Conservation (phyloP, 2,113 vertebrate species). For the Tachysurus vachellii region DNA sequence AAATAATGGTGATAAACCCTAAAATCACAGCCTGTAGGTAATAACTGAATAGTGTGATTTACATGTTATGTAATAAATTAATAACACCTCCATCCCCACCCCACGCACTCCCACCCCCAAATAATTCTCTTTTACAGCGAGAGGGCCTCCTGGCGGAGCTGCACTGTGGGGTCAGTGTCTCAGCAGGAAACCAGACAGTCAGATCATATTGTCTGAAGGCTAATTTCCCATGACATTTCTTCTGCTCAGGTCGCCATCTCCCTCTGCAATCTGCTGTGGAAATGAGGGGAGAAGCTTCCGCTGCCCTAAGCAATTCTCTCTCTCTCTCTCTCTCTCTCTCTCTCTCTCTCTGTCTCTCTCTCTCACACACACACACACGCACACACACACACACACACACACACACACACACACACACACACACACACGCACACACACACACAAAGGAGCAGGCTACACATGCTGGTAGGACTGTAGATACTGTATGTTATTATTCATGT, state of each 20-base stretch:
- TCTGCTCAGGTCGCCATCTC: conserved; percentile 60
- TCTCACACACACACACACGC: conserved; percentile 30
- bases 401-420: conserved; percentile 20
- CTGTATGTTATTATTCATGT: not conserved
- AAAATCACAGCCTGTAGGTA: not conserved
- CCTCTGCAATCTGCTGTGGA: conserved; percentile 56
- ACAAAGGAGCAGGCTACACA: not conserved
- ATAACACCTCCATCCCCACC: too few species aligned
- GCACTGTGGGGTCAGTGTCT: not conserved
- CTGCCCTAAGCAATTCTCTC: conserved; percentile 21
- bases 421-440: conserved; percentile 1
- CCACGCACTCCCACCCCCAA: too few species aligned
- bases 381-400: conserved; percentile 22
- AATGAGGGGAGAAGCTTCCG: conserved; percentile 45
- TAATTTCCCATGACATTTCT: conserved; percentile 73
- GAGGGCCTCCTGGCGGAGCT: conserved; percentile 25
- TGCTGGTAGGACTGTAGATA: not conserved
- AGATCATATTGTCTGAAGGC: conserved; percentile 73
- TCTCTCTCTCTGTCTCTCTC: too few species aligned
- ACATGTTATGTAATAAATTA: not conserved
- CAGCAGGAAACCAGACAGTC: conserved; percentile 67
- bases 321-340: too few species aligned
- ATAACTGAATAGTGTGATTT: not conserved
- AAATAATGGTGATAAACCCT: not conserved
- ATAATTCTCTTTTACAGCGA: not conserved